Conservation (phyloP, 2,113 vertebrate species). For the Mus pahari region DNA sequence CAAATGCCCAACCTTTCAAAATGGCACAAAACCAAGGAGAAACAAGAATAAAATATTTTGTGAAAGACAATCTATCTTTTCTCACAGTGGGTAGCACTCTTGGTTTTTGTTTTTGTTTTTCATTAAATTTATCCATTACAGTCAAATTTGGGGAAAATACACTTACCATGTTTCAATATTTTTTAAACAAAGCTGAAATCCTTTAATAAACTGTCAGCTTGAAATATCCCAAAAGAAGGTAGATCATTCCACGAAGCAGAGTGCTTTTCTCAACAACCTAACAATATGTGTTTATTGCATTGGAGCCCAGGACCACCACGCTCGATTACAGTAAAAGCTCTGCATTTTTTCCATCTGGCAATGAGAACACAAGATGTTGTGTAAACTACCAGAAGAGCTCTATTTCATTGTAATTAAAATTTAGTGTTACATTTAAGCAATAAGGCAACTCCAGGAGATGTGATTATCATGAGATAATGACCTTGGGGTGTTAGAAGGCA, state of each 20-base stretch:
- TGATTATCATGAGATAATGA: slow-evolving; percentile 92
- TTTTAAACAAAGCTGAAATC: slow-evolving; percentile 62
- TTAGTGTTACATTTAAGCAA: slow-evolving; percentile 90
- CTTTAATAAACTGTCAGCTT: slow-evolving; percentile 47
- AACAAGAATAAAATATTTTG: slow-evolving; percentile 28
- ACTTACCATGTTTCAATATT: slow-evolving; percentile 38
- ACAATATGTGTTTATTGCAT: slow-evolving; percentile 79
- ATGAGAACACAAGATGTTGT: slow-evolving; percentile 88
- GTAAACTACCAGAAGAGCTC: slow-evolving; percentile 89
- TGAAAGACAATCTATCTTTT: slow-evolving; percentile 17
- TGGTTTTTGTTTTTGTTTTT: not conserved
- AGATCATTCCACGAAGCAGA: slow-evolving; percentile 54
- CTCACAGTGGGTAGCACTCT: not conserved
- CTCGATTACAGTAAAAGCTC: slow-evolving; percentile 86
- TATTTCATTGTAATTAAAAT: slow-evolving; percentile 93
- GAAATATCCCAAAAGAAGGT: slow-evolving; percentile 49
- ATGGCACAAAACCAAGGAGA: not conserved
- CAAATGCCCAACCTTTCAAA: not conserved
- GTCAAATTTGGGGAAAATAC: not conserved
- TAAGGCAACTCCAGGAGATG: slow-evolving; percentile 89
- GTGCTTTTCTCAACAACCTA: slow-evolving; percentile 78
- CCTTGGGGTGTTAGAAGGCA: slow-evolving; percentile 88
- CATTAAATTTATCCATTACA: slow-evolving; percentile 42
- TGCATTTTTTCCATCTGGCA: slow-evolving; percentile 89
- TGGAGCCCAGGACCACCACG: slow-evolving; percentile 80